Conservation (phyloP, 2,113 vertebrate genomes). For the Leptobrachium ailaonicum region DNA sequence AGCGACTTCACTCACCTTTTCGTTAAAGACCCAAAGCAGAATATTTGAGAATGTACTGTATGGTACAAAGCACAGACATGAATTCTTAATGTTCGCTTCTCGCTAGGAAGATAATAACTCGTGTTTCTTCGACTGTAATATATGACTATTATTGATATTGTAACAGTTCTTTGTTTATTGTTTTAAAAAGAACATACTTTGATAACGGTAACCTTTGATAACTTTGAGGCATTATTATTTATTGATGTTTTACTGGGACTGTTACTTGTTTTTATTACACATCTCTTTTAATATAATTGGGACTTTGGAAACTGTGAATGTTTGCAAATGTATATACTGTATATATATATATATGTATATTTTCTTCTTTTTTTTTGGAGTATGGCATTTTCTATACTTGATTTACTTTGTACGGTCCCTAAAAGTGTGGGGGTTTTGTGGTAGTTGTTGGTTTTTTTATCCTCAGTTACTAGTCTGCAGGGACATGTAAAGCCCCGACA, state of each 20-base stretch:
- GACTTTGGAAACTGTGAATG: slow-evolving; percentile 34
- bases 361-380: background rate
- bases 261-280: background rate
- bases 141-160: slow-evolving; percentile 11
- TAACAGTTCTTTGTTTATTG: background rate
- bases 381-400: slow-evolving; percentile 16
- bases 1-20: background rate
- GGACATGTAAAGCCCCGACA: too few species aligned
- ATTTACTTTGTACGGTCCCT: slow-evolving; percentile 3
- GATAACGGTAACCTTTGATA: slow-evolving; percentile 24
- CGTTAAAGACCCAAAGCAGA: background rate
- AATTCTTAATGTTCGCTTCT: slow-evolving; percentile 4
- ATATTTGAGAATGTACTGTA: slow-evolving; percentile 14
- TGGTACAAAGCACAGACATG: slow-evolving; percentile 6
- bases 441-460: background rate
- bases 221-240: slow-evolving; percentile 33
- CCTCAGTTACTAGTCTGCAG: too few species aligned
- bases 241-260: slow-evolving; percentile 11
- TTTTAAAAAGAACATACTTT: slow-evolving; percentile 7
- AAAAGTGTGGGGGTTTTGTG: background rate
- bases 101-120: background rate
- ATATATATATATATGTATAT: too few species aligned
- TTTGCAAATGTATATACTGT: background rate
- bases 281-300: background rate
- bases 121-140: slow-evolving; percentile 36